Evolutionary conservation across 2,888 invertebrate genomes (phyloP), one percentile per base, ranked within the genome.

Genomic region (Tethea ocularis): DNA sequence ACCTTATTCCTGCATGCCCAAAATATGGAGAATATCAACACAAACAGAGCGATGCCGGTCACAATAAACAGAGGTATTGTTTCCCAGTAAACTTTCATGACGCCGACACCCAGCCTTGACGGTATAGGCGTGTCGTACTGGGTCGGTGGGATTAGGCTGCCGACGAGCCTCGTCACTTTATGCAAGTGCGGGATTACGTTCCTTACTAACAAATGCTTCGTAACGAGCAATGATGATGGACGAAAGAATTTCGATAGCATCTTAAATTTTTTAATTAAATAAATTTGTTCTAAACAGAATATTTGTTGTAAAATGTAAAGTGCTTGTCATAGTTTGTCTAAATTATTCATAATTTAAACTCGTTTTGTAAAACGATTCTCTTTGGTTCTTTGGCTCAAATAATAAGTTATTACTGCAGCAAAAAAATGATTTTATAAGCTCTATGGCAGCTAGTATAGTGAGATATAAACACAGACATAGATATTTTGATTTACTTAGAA

Each of bases 61-160:
- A 67, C 58, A 0, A 82, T 0, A 52, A 90, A 76, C 33, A 92
- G 62, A 0, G 92, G 92, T 20, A 87, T 84, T 0, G 72, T 82
- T 69, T 92, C 92, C 89, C 89, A 91, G 66, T 89, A 82, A 1
- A 67, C 75, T 10, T 46, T 72, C 24, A 87, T 17, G 0, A 72
- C 81, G 55, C 66, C 63, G 0, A 86, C 15, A 0, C 64, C 63
- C 11, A 91, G 57, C 60, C 70, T 82, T n/a, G 72, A 75, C 0
- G 88, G 79, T 0, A 76, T 58, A 0, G 84, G 82, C 1, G 69
- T 57, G 54, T 90, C 88, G 65, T 92, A 92, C 73, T 92, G 92
- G n/a, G 60, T 64, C 0, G 84, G 77, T 0, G 89, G 89, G 1
- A 91, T 51, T 17, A 81, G 13, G 17, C 77, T 72, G 13, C 62